Evolutionary conservation across 2,888 invertebrate species (phyloP), one percentile per base, ranked within the genome.

Genomic region (Lamellibrachia columna): DNA sequence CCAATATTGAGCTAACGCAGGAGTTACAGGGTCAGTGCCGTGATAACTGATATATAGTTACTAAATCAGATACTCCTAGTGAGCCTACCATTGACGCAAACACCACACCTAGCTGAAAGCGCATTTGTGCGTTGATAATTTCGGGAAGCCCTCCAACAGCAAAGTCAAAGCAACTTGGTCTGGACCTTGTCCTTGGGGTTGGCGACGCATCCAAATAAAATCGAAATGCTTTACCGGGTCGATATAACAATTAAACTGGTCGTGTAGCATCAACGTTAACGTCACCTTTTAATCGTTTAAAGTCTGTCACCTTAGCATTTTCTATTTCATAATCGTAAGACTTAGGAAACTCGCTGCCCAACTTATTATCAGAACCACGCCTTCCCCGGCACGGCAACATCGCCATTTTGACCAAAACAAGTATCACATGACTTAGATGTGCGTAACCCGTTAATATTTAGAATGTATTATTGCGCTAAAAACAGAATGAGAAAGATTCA

Each of bases 231-330:
- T 90, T 22, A 52, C n/a, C n/a, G 9, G 7, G 40, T 90, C n/a
- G 53, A 52, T 58, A 11, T 60, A 92, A n/a, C 11, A 53, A 52
- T n/a, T 90, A n/a, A 90, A 3, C 8, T 90, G 90, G 55, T 11
- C 53, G 53, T 11, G 55, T 92, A 40, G 92, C 92, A 92, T 55
- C 40, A 52, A 92, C 53, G 28, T 52, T 90, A 52, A 90, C 28
- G 22, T 92, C 75, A 92, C 92, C 92, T 60, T 92, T 92, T 28
- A 92, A 60, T 15, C 91, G 92, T 60, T 92, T 92, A 60, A 92
- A 92, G 8, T 92, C 28, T 91, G 28, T 92, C 90, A 40, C 40
- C 91, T 91, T 92, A 8, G 91, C 55, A 4, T 40, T 91, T 58
- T 91, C 75, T 11, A 92, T 55, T 15, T 75, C 60, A 28, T 92